A percentile compares a stretch with the other conserved stretches of the same genome.
Evolutionary conservation across 2,113 vertebrate species (phyloP).

Genomic region (Ornithorhynchus anatinus): DNA sequence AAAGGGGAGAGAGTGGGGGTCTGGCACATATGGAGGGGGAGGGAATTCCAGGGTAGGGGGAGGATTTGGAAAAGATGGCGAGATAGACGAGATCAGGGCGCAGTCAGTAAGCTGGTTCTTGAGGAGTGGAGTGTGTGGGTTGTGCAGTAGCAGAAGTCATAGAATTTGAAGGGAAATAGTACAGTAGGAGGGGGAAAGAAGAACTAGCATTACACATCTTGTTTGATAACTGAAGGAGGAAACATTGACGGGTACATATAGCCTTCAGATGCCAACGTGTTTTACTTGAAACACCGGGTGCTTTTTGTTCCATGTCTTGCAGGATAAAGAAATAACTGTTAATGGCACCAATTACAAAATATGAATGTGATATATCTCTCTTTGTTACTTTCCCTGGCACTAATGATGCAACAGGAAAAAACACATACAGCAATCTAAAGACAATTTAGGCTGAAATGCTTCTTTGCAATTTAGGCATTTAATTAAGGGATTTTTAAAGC

Average conservation of each 20-base stretch:
- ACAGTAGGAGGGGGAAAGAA: background rate
- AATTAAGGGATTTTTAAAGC: slow-evolving; percentile 76
- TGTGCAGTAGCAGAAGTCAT: too few species aligned
- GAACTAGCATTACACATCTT: background rate
- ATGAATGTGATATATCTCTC: slow-evolving; percentile 53
- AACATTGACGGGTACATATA: background rate
- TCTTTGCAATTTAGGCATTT: slow-evolving; percentile 72
- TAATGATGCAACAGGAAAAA: slow-evolving; percentile 55
- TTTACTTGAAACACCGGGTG: slow-evolving; percentile 54
- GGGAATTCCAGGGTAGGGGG: too few species aligned
- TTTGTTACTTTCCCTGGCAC: slow-evolving; percentile 64
- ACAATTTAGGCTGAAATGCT: slow-evolving; percentile 64
- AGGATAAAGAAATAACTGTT: slow-evolving; percentile 62
- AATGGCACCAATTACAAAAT: slow-evolving; percentile 64
- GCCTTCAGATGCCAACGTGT: background rate
- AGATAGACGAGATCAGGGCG: too few species aligned
- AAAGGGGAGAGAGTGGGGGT: too few species aligned
- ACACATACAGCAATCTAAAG: slow-evolving; percentile 63
- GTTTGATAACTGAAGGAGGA: background rate
- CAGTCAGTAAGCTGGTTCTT: too few species aligned
- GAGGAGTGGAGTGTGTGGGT: too few species aligned
- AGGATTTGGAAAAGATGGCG: too few species aligned
- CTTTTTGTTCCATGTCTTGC: slow-evolving; percentile 33
- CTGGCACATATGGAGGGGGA: too few species aligned
- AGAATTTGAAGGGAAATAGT: background rate